These are phyloP conservation scores for Folsomia candida DNA, from an alignment of 2,888 invertebrate species.

Conservation along the genomic window DNA sequence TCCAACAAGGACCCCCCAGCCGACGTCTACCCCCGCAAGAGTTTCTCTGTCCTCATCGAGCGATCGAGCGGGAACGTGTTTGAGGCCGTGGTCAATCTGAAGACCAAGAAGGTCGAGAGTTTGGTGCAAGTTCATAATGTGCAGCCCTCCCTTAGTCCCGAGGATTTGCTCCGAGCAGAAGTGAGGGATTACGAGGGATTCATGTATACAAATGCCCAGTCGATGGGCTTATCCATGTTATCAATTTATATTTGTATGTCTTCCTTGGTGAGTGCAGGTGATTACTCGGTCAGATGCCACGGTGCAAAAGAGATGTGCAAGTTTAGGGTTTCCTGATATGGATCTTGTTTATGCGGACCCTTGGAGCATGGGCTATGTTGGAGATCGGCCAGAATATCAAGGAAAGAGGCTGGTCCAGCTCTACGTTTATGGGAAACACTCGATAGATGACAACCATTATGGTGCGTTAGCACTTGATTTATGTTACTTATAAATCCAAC, in stretches of 20 bases:
- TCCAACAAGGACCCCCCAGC: constrained; percentile 14
- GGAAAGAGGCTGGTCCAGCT: constrained; percentile 26
- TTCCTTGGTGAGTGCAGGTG: background rate
- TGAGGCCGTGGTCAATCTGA: constrained; percentile 27
- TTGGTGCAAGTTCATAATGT: constrained; percentile 2
- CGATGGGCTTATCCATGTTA: background rate
- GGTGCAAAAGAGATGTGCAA: constrained; percentile 16
- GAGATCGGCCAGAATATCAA: constrained; percentile 23
- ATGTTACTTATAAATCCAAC: background rate
- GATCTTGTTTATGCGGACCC: constrained; percentile 29
- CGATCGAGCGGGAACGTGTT: background rate
- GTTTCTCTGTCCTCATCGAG: constrained; percentile 25
- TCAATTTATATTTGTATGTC: background rate
- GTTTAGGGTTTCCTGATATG: constrained; percentile 27
- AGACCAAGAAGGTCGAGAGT: constrained; percentile 16
- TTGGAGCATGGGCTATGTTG: constrained; percentile 33
- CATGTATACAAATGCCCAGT: too few relatives aligned
- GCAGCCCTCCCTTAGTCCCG: constrained; percentile 13
- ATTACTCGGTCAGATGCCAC: constrained; percentile 8
- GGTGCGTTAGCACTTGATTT: constrained; percentile 21
- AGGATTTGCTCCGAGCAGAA: constrained; percentile 21
- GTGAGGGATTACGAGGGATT: too few relatives aligned
- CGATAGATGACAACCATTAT: constrained; percentile 24
- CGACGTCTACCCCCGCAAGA: constrained; percentile 14
- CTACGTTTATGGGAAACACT: constrained; percentile 29